Conservation (phyloP, 37 sponge, comb jelly and placozoan genomes). For the Halisarca cf. caerulea region DNA sequence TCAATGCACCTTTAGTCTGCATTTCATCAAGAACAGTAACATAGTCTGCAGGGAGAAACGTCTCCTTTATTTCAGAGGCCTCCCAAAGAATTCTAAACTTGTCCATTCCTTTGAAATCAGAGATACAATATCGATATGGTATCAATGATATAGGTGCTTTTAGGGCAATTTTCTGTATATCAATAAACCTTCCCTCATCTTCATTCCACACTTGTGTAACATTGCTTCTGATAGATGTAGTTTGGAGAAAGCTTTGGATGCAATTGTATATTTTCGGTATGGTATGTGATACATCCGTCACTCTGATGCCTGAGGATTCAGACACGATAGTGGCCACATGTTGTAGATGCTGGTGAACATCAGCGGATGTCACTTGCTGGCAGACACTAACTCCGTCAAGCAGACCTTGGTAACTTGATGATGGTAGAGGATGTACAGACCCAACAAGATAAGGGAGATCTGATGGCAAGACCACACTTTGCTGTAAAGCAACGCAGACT, state of each 20-base stretch:
- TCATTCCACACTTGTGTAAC: too few species aligned
- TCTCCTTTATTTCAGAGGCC: background rate
- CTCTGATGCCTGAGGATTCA: too few species aligned
- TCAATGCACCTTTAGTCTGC: background rate
- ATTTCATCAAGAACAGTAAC: background rate
- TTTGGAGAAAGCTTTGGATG: too few species aligned
- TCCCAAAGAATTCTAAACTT: background rate
- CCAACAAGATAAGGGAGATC: background rate
- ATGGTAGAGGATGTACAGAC: background rate
- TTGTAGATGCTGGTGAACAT: background rate
- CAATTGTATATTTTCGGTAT: too few species aligned
- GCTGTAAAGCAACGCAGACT: too few species aligned
- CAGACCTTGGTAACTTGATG: background rate
- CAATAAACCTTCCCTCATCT: background rate
- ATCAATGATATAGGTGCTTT: background rate
- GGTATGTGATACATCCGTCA: too few species aligned
- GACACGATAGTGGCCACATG: too few species aligned
- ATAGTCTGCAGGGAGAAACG: background rate
- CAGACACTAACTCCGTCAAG: background rate
- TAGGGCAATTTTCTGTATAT: background rate
- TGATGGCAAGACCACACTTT: too few species aligned
- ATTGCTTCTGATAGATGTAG: too few species aligned
- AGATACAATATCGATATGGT: background rate
- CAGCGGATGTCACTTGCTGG: background rate
- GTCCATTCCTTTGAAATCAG: background rate